phyloP scores from a whole-genome alignment of 2,797 vertebrate species.

The Balearica regulorum region DNA sequence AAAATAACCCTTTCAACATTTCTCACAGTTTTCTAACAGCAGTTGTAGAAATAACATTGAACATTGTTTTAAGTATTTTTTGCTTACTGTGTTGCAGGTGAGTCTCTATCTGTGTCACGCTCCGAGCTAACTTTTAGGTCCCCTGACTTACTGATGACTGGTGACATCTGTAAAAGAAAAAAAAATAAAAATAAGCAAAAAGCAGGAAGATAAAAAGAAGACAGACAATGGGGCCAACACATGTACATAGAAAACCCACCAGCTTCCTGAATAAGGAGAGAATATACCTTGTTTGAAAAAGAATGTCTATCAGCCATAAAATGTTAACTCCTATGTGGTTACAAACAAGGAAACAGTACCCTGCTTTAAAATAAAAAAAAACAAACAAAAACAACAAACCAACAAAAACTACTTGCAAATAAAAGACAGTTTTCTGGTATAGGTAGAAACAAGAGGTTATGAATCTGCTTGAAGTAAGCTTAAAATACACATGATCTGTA shows the following conservation, averaged over 20 bases:
- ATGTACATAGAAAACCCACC: slow-evolving; percentile 63
- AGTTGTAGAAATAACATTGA: not conserved
- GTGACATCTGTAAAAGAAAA: slow-evolving; percentile 78
- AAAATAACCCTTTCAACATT: not conserved
- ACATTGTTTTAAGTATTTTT: slow-evolving; percentile 20
- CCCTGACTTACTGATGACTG: slow-evolving; percentile 78
- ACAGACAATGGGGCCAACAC: slow-evolving; percentile 40
- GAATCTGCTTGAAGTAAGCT: not conserved
- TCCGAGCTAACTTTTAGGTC: slow-evolving; percentile 81
- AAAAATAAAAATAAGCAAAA: not conserved
- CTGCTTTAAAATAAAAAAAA: not conserved
- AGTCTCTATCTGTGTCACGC: slow-evolving; percentile 77
- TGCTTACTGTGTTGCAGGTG: slow-evolving; percentile 78
- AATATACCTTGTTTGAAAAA: slow-evolving; percentile 59
- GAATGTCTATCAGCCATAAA: slow-evolving; percentile 55
- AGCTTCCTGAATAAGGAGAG: slow-evolving; percentile 67
- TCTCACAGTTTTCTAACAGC: not conserved
- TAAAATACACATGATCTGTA: not conserved
- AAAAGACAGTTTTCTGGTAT: slow-evolving; percentile 43
- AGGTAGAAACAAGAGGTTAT: not conserved
- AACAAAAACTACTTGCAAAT: not conserved
- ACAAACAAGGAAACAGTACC: slow-evolving; percentile 62
- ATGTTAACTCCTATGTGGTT: slow-evolving; percentile 64
- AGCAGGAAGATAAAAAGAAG: slow-evolving; percentile 28
- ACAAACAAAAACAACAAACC: not conserved